Evolutionary conservation across 2,888 invertebrate species (phyloP), one percentile per base, ranked within the genome.

Genomic region (Lycaena phlaeas): DNA sequence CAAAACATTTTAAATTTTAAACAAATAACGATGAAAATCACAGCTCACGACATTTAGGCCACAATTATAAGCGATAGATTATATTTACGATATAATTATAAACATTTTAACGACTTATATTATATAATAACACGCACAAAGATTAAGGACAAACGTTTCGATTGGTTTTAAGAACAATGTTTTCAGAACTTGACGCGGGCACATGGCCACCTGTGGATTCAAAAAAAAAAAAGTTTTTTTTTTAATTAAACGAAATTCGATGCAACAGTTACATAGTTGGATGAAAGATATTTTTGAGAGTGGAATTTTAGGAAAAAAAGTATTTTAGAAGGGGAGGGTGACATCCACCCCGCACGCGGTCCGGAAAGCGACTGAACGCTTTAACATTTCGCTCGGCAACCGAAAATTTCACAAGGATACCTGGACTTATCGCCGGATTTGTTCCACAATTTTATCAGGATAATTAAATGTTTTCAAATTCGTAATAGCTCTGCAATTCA

Each of bases 121-220:
- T 2, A 22, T 22, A 22, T 6, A 7, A 22, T 17, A 34, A 34
- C 34, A 34, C 22, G 12, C 11, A 34, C 11, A 39, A 31, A 30
- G 39, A 29, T 38, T 41, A 11, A 34, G 28, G 38, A 14, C 11
- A 15, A 42, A 31, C 25, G 31, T 30, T 15, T 12, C 15, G 14
- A n/a, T 31, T 31, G n/a, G 14, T n/a, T 17, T 27, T 12, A 25
- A 4, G 4, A 28, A n/a, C n/a, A n/a, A 22, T 14, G 7, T 34
- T 15, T 31, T 34, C 22, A 22, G 11, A 18, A 30, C 11, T 34
- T 27, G 40, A 12, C 48, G 52, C 52, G 48, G 44, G 46, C 39
- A 40, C 46, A 41, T 47, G 49, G 48, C 51, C 59, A 61, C 59
- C 59, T 62, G 61, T 62, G 53, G 61, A 57, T 52, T 57, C 49